Evolutionary conservation across 1,140 invertebrate genomes (phyloP).

Genomic region (Heliconius hewitsoni): DNA sequence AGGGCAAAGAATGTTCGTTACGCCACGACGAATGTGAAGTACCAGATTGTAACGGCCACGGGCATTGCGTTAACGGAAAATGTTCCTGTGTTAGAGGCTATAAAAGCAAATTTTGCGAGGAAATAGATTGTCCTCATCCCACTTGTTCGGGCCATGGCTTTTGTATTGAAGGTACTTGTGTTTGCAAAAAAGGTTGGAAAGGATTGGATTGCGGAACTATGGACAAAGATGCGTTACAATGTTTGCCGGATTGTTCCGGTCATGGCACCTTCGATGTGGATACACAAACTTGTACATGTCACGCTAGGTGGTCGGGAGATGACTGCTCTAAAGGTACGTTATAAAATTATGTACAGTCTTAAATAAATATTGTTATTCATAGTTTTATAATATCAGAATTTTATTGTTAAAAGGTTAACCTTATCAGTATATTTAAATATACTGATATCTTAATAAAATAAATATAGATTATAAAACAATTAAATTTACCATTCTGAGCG

Average conservation of each 20-base stretch:
- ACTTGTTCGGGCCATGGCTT: slow-evolving; percentile 97
- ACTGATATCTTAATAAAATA: too few relatives aligned
- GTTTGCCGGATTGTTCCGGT: slow-evolving; percentile 95
- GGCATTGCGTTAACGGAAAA: slow-evolving; percentile 96
- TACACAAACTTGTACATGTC: slow-evolving; percentile 94
- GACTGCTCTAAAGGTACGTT: slow-evolving; percentile 93
- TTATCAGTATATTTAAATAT: too few relatives aligned
- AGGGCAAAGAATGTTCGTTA: slow-evolving; percentile 96
- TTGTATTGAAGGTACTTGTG: slow-evolving; percentile 96
- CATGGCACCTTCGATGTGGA: slow-evolving; percentile 97
- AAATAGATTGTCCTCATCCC: slow-evolving; percentile 96
- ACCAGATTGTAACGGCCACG: slow-evolving; percentile 96
- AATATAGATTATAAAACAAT: too few relatives aligned
- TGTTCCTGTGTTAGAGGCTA: slow-evolving; percentile 96
- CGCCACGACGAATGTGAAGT: slow-evolving; percentile 96
- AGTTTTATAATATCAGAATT: too few relatives aligned
- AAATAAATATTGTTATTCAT: neutral
- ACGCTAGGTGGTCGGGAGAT: slow-evolving; percentile 95
- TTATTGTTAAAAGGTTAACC: too few relatives aligned
- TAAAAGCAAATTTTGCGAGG: slow-evolving; percentile 95
- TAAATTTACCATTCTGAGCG: too few relatives aligned
- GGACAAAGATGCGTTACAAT: slow-evolving; percentile 96
- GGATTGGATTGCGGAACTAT: slow-evolving; percentile 94
- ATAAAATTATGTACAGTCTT: neutral
- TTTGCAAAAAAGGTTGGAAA: slow-evolving; percentile 98